Evolutionary conservation across 1,140 invertebrate genomes (phyloP).

Genomic region (Ooceraea biroi): DNA sequence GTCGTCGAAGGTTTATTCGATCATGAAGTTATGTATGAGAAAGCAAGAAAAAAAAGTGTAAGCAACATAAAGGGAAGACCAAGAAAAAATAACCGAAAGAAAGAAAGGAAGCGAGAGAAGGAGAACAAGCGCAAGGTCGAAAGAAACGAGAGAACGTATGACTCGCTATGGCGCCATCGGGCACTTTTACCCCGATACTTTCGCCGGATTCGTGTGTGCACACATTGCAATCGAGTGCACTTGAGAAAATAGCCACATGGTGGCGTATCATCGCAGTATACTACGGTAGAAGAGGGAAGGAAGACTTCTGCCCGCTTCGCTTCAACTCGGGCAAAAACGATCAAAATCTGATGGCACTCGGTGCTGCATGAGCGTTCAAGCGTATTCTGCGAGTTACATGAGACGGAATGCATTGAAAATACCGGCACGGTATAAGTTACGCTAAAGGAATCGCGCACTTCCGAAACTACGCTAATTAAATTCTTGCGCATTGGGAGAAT

Average conservation of each 20-base stretch:
- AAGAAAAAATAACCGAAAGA: neutral
- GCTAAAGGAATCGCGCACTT: too few species aligned
- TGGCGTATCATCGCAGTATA: conserved; percentile 27
- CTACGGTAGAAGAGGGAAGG: neutral
- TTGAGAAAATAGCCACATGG: conserved; percentile 63
- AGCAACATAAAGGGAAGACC: neutral
- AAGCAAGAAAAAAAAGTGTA: neutral
- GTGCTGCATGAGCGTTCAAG: neutral
- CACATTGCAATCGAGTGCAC: conserved; percentile 55
- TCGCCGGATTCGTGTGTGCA: conserved; percentile 40
- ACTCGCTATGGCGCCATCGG: conserved; percentile 44
- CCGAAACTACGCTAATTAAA: neutral
- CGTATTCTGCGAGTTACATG: neutral
- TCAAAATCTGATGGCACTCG: neutral
- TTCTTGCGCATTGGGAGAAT: too few species aligned
- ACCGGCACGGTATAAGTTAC: too few species aligned
- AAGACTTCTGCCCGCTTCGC: neutral
- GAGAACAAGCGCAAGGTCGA: neutral
- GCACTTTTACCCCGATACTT: conserved; percentile 52
- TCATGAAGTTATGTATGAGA: neutral
- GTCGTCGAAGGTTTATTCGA: conserved; percentile 50
- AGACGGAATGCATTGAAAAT: neutral
- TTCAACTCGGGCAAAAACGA: neutral
- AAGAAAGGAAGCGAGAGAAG: neutral
- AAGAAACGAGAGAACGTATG: conserved; percentile 15